phyloP scores from a whole-genome alignment of 2,113 vertebrate genomes.

The Ardeotis arabs region DNA sequence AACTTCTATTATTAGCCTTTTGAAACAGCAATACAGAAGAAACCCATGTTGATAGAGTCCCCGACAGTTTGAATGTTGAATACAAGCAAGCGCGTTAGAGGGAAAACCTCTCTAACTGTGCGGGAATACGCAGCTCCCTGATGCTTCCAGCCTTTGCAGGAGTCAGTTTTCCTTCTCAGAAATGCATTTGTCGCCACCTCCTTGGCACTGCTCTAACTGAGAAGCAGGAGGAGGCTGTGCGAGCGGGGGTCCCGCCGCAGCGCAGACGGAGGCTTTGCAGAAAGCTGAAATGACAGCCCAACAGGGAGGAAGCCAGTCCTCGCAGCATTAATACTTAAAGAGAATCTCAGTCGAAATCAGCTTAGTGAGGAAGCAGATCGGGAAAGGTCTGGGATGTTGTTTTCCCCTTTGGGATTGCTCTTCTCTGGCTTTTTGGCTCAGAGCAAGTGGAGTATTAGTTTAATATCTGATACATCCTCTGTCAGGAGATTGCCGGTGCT shows the following conservation, averaged over 20 bases:
- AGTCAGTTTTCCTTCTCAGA: background rate
- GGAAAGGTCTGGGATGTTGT: background rate
- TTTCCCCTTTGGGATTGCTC: background rate
- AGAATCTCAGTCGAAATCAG: background rate
- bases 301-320: background rate
- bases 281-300: background rate
- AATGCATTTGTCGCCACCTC: background rate
- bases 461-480: background rate
- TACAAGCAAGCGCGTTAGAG: background rate
- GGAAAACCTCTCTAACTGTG: background rate
- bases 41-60: background rate
- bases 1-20: background rate
- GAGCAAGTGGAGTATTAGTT: background rate
- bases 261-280: background rate
- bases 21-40: background rate
- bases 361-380: rapidly evolving
- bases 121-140: background rate
- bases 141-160: background rate
- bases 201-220: background rate
- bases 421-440: slow-evolving; percentile 9
- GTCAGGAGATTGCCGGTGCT: background rate
- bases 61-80: background rate
- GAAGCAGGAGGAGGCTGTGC: background rate
- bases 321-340: background rate
- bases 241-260: background rate